A percentile compares a stretch with the other conserved stretches of the same genome.
phyloP scores from a whole-genome alignment of 2,888 invertebrate species.

The Arrhopalites spinosus region DNA sequence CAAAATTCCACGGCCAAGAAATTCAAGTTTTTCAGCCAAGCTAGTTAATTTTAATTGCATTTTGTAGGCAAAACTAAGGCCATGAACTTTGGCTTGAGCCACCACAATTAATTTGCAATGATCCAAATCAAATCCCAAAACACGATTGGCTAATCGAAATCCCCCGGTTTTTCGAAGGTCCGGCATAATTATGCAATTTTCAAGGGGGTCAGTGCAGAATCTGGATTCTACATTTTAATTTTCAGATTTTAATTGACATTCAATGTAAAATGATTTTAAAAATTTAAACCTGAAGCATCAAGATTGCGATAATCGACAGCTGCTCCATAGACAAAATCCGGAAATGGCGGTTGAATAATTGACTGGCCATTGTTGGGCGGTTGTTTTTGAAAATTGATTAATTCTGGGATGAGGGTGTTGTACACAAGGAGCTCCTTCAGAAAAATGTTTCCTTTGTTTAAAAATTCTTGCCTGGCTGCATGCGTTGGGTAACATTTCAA shows the following conservation, averaged over 20 bases:
- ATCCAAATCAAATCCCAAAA: not conserved
- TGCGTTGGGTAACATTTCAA: not conserved
- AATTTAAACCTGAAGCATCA: not conserved
- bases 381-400: not conserved
- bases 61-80: too few relatives aligned
- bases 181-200: not conserved
- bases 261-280: not conserved
- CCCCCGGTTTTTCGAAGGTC: not conserved
- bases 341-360: not conserved
- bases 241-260: not conserved
- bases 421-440: not conserved
- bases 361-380: not conserved
- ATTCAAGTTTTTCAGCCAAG: too few relatives aligned
- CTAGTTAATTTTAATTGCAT: too few relatives aligned
- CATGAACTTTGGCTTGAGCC: too few relatives aligned
- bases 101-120: not conserved
- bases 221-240: not conserved
- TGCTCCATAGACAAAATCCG: not conserved
- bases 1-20: too few relatives aligned
- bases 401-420: not conserved
- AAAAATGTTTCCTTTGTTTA: not conserved
- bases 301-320: not conserved
- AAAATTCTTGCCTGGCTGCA: not conserved
- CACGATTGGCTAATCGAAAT: not conserved
- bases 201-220: not conserved